Base-by-base conservation (phyloP, 2,113 vertebrate species). In the Pangasianodon hypophthalmus region DNA sequence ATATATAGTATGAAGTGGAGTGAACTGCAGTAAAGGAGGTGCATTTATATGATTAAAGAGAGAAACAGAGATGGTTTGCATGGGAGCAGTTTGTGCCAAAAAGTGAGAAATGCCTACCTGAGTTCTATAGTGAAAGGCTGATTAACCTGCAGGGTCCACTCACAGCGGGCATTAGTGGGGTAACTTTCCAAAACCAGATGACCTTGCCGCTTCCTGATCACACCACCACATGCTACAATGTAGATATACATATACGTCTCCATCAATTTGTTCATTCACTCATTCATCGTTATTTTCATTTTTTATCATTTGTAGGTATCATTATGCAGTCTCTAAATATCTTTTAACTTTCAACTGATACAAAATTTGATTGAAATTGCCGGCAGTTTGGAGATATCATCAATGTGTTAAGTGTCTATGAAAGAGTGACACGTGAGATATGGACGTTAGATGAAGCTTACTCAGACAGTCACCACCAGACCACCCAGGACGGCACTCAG, bases 391-490 rank as follows among this genome's bases (percentile, higher is more conserved):
- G 1, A 84, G 64, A 75, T 86, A 58, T 81, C 13, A 80, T 71
- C 41, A n/a, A 21, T 62, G 14, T 81, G 14, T 50, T 29, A 2
- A n/a, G 29, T 60, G n/a, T 52, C 29, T 7, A 86, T 41, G 56
- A 81, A 54, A 89, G 10, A n/a, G 29, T 56, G n/a, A 71, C 18
- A 86, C 0, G 3, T 67, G 62, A 83, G 44, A 24, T 56, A 85
- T 91, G 87, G 79, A 88, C 26, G 11, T 4, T 29, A 64, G 88
- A 69, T 41, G 86, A 93, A 93, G 96, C 98, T 96, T 94, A 99
- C 98, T 96, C 97, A 99, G 96, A 94, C 98, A 99, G 90, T 99
- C 98, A 86, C 98, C 98, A 88, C 98, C 98, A 0, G 98, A 98
- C 98, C 98, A 99, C 93, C 98, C 98, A 0, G 97, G 96, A 54